Evolutionary conservation across 2,888 invertebrate genomes (phyloP).

Genomic region (Protonemura montana): DNA sequence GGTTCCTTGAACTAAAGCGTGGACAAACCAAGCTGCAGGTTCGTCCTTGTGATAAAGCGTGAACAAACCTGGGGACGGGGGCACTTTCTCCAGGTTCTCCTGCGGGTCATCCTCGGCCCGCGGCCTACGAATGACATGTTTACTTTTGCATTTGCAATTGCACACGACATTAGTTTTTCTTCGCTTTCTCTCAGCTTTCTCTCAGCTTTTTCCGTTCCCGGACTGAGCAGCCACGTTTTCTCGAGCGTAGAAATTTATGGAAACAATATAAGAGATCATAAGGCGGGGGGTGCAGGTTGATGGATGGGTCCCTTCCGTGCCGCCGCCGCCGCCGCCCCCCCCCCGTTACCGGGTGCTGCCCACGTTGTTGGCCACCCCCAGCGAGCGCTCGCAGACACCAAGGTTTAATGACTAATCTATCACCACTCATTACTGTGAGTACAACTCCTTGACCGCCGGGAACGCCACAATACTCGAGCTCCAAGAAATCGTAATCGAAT

Average conservation of each 20-base stretch:
- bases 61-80: no score
- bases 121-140: background rate
- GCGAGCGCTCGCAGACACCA: background rate
- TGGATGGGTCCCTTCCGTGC: constrained; percentile 34
- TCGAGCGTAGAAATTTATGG: constrained; percentile 43
- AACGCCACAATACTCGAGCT: background rate
- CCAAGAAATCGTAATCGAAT: constrained; percentile 1
- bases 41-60: no score
- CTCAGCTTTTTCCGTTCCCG: no score
- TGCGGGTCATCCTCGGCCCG: background rate
- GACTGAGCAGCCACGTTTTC: background rate
- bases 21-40: constrained; percentile 21
- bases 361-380: constrained; percentile 15
- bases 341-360: background rate
- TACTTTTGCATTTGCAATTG: background rate
- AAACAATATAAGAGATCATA: constrained; percentile 43
- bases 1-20: no score
- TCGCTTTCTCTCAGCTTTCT: background rate
- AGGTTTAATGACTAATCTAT: background rate
- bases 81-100: no score
- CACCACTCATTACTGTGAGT: background rate
- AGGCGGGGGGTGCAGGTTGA: constrained; percentile 26
- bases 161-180: background rate
- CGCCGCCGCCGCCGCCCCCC: background rate
- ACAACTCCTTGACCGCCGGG: background rate